These are phyloP conservation scores for Temnothorax rugatulus DNA, from an alignment of 2,888 invertebrate species.

Conservation along the genomic window DNA sequence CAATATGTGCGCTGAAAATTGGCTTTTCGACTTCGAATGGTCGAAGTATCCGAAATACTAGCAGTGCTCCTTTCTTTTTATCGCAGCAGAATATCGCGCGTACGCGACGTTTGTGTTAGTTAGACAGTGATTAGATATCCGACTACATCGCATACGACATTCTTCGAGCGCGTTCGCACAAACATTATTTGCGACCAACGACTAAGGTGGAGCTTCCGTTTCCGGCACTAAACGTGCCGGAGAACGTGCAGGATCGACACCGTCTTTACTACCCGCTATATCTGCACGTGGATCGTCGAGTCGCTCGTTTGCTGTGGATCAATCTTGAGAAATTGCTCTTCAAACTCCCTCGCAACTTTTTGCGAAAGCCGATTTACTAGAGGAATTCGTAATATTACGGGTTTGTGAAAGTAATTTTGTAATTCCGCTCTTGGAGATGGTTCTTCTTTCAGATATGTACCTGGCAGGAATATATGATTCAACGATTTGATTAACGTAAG, in stretches of 20 bases:
- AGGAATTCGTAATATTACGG: neutral
- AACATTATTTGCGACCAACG: slow-evolving; percentile 63
- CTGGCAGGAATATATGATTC: neutral
- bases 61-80: neutral
- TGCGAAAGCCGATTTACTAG: neutral
- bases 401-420: neutral
- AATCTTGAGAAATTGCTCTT: neutral
- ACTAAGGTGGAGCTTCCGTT: slow-evolving; percentile 85
- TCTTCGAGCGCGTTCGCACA: slow-evolving; percentile 68
- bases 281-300: slow-evolving; percentile 40
- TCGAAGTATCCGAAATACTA: neutral
- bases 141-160: slow-evolving; percentile 62
- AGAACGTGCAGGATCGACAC: slow-evolving; percentile 72
- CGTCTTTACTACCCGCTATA: slow-evolving; percentile 59
- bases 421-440: neutral
- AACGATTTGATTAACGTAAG: neutral
- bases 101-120: neutral
- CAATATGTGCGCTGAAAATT: neutral
- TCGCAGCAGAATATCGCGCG: neutral
- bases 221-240: slow-evolving; percentile 83
- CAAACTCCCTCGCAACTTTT: neutral
- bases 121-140: slow-evolving; percentile 55
- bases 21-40: neutral
- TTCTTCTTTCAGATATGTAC: neutral
- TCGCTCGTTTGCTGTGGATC: slow-evolving; percentile 15